Conservation (phyloP, 2,113 vertebrate species). For the Himantopus leucocephalus region DNA sequence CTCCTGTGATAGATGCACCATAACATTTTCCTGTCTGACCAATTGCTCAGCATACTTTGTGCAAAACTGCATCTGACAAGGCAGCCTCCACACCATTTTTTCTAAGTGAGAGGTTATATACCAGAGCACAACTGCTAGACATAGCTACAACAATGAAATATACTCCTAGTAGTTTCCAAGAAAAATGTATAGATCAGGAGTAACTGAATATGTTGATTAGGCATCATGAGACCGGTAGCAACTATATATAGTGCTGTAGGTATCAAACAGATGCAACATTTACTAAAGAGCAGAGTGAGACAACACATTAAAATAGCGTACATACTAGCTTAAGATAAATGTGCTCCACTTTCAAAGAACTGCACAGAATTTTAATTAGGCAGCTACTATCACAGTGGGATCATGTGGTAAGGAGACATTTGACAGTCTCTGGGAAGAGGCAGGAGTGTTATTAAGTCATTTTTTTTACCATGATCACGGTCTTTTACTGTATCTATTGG, state of each 20-base stretch:
- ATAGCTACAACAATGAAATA: background rate
- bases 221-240: background rate
- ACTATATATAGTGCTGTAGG: background rate
- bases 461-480: background rate
- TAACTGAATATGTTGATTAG: background rate
- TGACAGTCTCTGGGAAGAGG: background rate
- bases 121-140: background rate
- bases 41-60: background rate
- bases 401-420: background rate
- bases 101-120: background rate
- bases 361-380: background rate
- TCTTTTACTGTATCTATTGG: background rate
- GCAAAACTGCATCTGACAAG: background rate
- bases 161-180: background rate
- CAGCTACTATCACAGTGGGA: background rate
- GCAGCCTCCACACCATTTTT: background rate
- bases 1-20: background rate
- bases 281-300: background rate
- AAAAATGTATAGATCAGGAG: background rate
- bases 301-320: background rate
- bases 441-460: background rate
- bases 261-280: background rate
- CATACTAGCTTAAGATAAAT: background rate
- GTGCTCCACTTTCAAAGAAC: background rate
- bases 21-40: background rate